Percentiles rank a stretch among this genome's conserved stretches.
Evolutionary conservation across 2,113 vertebrate species (phyloP).

Genomic region (Terrapene triunguis): DNA sequence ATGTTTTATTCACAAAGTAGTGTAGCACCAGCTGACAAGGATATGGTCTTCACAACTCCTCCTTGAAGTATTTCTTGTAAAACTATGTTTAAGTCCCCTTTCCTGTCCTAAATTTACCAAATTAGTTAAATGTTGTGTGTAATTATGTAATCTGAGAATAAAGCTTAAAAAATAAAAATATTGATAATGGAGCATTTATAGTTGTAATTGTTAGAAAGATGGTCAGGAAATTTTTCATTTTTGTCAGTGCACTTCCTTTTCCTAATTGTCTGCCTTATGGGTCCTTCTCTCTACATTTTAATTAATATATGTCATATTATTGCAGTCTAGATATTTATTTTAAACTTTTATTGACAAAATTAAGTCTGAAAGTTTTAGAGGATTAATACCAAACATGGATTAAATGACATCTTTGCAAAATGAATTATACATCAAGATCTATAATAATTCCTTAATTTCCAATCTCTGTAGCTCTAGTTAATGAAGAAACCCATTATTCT

Average conservation of each 20-base stretch:
- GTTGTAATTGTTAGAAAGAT: background rate
- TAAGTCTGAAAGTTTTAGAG: background rate
- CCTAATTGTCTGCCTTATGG: background rate
- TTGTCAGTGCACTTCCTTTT: background rate
- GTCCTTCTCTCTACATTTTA: background rate
- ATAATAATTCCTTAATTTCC: background rate
- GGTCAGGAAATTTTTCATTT: background rate
- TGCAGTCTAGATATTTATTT: background rate
- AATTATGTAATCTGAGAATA: background rate
- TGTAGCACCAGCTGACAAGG: slow-evolving; percentile 28
- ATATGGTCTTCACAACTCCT: slow-evolving; percentile 14
- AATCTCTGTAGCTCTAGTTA: background rate
- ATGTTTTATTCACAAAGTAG: background rate
- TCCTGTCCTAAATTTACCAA: background rate
- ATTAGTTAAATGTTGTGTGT: background rate
- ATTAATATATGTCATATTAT: background rate
- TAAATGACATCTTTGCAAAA: background rate
- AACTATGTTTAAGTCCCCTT: background rate
- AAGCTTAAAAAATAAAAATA: background rate
- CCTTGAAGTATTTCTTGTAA: background rate
- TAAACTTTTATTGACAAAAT: background rate
- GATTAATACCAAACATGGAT: background rate
- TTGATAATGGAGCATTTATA: background rate
- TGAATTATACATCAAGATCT: background rate
- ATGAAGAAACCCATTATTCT: background rate